Evolutionary conservation across 1,140 invertebrate species (phyloP).

Genomic region (Hesperophylax magnus): DNA sequence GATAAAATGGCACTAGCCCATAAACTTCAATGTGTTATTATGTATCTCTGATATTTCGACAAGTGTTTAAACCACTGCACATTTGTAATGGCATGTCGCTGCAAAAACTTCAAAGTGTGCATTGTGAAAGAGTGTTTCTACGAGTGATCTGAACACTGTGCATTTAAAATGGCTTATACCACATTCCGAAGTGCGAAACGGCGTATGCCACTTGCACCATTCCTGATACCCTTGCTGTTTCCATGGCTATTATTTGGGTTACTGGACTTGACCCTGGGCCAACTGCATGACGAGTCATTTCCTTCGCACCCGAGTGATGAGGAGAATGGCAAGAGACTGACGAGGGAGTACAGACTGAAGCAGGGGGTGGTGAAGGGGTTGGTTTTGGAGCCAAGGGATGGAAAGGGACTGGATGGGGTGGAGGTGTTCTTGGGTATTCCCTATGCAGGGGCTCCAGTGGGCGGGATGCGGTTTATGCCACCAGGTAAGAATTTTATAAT

Average conservation of each 20-base stretch:
- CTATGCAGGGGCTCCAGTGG: slow-evolving; percentile 92
- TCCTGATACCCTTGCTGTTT: slow-evolving; percentile 64
- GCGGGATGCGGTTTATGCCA: slow-evolving; percentile 88
- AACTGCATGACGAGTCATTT: slow-evolving; percentile 61
- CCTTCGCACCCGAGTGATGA: slow-evolving; percentile 63
- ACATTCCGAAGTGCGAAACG: slow-evolving; percentile 17
- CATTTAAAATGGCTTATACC: slow-evolving; percentile 18
- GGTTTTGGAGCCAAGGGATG: slow-evolving; percentile 71
- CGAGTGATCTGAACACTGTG: background rate
- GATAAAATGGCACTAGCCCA: no score
- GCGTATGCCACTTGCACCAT: slow-evolving; percentile 41
- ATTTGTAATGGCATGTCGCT: no score
- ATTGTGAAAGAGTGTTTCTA: background rate
- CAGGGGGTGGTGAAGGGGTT: slow-evolving; percentile 74
- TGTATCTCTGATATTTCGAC: no score
- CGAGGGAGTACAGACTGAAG: slow-evolving; percentile 70
- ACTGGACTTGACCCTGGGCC: slow-evolving; percentile 57
- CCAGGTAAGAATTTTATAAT: slow-evolving; percentile 70
- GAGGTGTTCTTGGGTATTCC: slow-evolving; percentile 84
- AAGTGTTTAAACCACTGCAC: no score
- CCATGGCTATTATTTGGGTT: slow-evolving; percentile 61
- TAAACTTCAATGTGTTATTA: no score
- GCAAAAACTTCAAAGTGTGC: no score
- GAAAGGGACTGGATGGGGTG: slow-evolving; percentile 68
- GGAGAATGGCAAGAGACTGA: slow-evolving; percentile 61